A percentile compares a stretch with the other conserved stretches of the same genome.
Evolutionary conservation across 2,888 invertebrate genomes (phyloP).

Genomic region (Junonia oenone): DNA sequence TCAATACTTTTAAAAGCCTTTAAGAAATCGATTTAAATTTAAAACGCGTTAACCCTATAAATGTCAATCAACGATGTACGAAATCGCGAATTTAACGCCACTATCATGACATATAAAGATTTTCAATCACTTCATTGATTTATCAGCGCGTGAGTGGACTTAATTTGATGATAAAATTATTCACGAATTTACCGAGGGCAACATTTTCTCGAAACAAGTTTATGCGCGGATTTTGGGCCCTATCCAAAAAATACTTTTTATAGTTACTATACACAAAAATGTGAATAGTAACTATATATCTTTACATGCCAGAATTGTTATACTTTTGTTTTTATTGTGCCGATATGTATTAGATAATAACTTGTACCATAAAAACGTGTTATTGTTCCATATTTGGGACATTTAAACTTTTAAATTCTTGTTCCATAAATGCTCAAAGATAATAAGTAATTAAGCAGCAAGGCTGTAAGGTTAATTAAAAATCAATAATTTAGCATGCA

Average conservation of each 20-base stretch:
- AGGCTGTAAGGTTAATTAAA: not conserved
- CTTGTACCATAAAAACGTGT: not conserved
- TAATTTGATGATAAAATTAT: slow-evolving; percentile 30
- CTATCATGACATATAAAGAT: slow-evolving; percentile 23
- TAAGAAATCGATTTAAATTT: not conserved
- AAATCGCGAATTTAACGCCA: slow-evolving; percentile 22
- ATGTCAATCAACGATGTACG: not conserved
- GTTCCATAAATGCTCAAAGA: not conserved
- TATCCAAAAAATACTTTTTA: slow-evolving; percentile 8
- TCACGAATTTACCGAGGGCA: slow-evolving; percentile 18
- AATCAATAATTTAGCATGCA: not conserved
- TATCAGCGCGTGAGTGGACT: slow-evolving; percentile 26
- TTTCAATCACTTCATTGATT: slow-evolving; percentile 31
- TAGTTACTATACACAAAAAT: not conserved
- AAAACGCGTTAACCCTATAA: not conserved
- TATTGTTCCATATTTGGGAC: no score
- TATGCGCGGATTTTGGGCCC: slow-evolving; percentile 10
- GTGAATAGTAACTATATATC: not conserved
- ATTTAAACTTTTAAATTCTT: not conserved
- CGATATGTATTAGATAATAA: not conserved
- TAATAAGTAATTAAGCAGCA: not conserved
- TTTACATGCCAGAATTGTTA: not conserved
- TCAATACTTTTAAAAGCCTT: no score
- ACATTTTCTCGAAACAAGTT: slow-evolving; percentile 8
- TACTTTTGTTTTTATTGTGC: not conserved